These are phyloP conservation scores for Accipiter cooperii DNA, from an alignment of 2,113 vertebrate species.

Conservation along the genomic window DNA sequence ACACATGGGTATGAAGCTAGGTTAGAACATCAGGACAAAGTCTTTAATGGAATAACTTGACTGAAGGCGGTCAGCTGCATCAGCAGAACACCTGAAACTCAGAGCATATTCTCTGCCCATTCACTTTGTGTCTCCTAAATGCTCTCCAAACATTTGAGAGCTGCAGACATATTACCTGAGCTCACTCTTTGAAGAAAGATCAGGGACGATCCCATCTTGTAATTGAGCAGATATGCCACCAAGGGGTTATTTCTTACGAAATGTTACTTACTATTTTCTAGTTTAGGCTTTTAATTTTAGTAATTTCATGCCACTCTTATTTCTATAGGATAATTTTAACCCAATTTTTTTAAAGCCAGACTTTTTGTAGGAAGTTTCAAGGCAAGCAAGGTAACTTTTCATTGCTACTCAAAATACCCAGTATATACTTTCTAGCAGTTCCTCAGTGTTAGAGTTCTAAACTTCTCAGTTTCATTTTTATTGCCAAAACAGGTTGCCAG, in stretches of 20 bases:
- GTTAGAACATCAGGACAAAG: neutral
- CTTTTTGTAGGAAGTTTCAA: neutral
- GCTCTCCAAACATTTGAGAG: neutral
- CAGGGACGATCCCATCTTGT: neutral
- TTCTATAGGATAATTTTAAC: neutral
- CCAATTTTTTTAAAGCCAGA: neutral
- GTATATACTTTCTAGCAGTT: neutral
- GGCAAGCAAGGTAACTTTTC: neutral
- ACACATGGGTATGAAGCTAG: neutral
- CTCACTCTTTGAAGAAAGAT: neutral
- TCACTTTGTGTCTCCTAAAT: neutral
- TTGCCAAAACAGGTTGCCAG: neutral
- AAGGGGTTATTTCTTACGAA: neutral
- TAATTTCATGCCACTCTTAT: neutral
- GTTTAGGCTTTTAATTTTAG: neutral
- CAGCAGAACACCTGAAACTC: neutral
- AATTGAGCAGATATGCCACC: neutral
- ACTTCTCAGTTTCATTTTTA: neutral
- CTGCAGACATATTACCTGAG: neutral
- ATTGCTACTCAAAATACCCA: neutral
- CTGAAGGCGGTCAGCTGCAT: neutral
- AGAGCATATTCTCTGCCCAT: neutral
- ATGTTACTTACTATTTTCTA: neutral
- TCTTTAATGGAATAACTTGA: neutral
- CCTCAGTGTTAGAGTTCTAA: neutral